phyloP scores from a whole-genome alignment of 2,113 vertebrate species.

The Melanostigma gelatinosum region DNA sequence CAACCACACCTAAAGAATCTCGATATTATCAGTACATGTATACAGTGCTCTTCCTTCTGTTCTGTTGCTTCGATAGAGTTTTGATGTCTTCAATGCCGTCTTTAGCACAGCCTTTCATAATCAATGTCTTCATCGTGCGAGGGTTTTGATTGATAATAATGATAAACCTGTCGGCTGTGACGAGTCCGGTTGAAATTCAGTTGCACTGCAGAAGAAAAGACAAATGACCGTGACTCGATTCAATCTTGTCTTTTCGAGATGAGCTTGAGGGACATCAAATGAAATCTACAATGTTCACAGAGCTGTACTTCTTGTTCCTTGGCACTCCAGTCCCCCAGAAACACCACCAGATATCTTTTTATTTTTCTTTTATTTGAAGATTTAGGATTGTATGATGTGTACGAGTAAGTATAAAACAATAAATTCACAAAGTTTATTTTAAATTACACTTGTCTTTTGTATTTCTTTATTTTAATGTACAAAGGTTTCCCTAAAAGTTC shows the following conservation, averaged over 20 bases:
- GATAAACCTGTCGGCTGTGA: conserved; percentile 40
- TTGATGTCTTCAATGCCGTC: conserved; percentile 49
- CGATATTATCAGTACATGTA: conserved; percentile 43
- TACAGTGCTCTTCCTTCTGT: conserved; percentile 24
- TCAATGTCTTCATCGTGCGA: conserved; percentile 47
- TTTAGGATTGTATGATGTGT: conserved; percentile 87
- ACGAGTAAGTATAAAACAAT: conserved; percentile 85
- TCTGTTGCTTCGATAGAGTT: conserved; percentile 43
- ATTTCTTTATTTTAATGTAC: conserved; percentile 28
- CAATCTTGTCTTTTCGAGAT: conserved; percentile 43
- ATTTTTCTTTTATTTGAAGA: conserved; percentile 77
- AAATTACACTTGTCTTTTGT: conserved; percentile 77
- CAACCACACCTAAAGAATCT: conserved; percentile 50
- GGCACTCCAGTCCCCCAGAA: conserved; percentile 78
- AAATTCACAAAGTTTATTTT: conserved; percentile 90
- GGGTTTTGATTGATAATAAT: conserved; percentile 49
- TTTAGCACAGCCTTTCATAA: conserved; percentile 54
- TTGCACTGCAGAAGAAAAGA: conserved; percentile 41
- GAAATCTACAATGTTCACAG: conserved; percentile 56
- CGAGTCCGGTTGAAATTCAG: conserved; percentile 32
- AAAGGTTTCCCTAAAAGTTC: neutral
- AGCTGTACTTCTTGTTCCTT: conserved; percentile 66
- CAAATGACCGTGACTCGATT: conserved; percentile 26
- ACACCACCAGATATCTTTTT: conserved; percentile 78
- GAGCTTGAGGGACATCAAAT: conserved; percentile 51